Evolutionary conservation across 2,888 invertebrate genomes (phyloP), one percentile per base, ranked within the genome.

Genomic region (Patella ulyssiponensis): DNA sequence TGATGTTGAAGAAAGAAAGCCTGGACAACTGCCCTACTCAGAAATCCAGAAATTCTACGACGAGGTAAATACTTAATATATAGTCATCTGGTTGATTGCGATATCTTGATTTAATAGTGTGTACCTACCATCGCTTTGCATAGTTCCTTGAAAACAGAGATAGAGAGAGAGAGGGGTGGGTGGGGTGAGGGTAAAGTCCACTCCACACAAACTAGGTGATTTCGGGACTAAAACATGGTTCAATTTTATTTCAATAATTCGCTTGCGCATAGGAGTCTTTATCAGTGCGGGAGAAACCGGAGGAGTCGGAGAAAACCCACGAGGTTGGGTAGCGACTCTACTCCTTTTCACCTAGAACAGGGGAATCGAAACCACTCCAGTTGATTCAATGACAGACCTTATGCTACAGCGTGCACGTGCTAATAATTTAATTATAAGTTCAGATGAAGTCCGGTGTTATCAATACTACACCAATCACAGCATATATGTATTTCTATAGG

Each of bases 11-110:
- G 69, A 27, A 51, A 72, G 27, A 71, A 87, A 87, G 78, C 82
- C 81, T 23, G 87, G 87, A n/a, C 87, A 87, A 73, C 77, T 87
- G 14, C 79, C 85, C 1, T 74, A 82, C 11, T 81, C 81, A 5
- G 82, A 85, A 75, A 77, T 87, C 11, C 70, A 81, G 52, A 77
- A 82, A 70, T 87, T 82, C 74, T 86, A 86, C 75, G 77, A 84
- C 56, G 83, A 87, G 80, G 87, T 87, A 81, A 69, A 64, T 69
- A 52, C 52, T 27, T 44, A 27, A 44, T 44, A 44, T 44, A 44
- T 44, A 44, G 44, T 9, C 44, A 44, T 44, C 44, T 44, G 44
- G 44, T 44, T 44, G 44, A 44, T 44, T 7, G 1, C 44, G 9
- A 44, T 7, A 44, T 44, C 44, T 4, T 4, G 9, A 5, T 44